Evolutionary conservation across 37 sponge, comb jelly and placozoan species (phyloP).

Genomic region (Haliclona indistincta): DNA sequence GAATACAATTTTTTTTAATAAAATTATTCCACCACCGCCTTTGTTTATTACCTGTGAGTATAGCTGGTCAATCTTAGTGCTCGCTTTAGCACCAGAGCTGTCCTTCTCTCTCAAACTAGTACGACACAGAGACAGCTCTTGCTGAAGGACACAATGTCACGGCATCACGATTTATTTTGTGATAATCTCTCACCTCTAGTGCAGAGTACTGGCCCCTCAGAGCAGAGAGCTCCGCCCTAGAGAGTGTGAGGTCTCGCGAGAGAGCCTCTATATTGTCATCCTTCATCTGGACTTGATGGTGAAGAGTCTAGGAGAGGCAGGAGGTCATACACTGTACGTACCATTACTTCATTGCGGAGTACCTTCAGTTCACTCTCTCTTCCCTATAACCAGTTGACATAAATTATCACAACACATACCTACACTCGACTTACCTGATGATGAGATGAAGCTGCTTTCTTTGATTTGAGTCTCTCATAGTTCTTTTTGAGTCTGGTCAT

Average conservation of each 20-base stretch:
- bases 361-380: too few relatives aligned
- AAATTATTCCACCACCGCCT: too few relatives aligned
- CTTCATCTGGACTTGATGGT: conserved; percentile 1
- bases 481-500: conserved; percentile 19
- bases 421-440: neutral
- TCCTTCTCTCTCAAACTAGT: conserved; percentile 1
- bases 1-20: too few relatives aligned
- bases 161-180: neutral
- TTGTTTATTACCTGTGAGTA: too few relatives aligned
- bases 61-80: too few relatives aligned
- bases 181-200: conserved; percentile 6
- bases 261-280: neutral
- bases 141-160: neutral
- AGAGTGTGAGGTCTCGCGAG: neutral
- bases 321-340: neutral
- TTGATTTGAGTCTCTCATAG: conserved; percentile 36
- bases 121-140: conserved; percentile 13
- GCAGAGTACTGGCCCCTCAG: neutral
- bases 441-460: neutral
- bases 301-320: neutral
- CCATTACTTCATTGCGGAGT: neutral
- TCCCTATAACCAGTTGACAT: too few relatives aligned
- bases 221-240: neutral
- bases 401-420: too few relatives aligned
- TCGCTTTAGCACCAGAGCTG: too few relatives aligned